Conservation (phyloP, 2,113 vertebrate genomes). For the Recurvirostra avosetta region DNA sequence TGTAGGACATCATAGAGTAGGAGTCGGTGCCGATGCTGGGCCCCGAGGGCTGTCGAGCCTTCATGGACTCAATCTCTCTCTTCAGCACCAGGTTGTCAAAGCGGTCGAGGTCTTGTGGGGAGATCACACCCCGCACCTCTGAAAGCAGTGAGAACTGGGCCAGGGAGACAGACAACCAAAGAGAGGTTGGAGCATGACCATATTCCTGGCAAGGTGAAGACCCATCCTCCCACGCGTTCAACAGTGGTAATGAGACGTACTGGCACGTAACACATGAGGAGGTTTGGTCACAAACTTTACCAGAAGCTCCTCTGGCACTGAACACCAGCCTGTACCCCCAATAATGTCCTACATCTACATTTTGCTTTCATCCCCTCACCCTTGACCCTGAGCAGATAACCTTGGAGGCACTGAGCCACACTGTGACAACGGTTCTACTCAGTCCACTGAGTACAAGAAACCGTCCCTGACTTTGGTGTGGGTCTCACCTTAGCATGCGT, state of each 20-base stretch:
- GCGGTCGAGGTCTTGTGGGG: slow-evolving; percentile 88
- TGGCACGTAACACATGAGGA: rapidly evolving
- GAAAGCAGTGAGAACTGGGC: slow-evolving; percentile 91
- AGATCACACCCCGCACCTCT: slow-evolving; percentile 86
- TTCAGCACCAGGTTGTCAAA: slow-evolving; percentile 92
- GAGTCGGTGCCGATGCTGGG: slow-evolving; percentile 70
- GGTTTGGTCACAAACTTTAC: neutral
- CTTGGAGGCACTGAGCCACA: neutral
- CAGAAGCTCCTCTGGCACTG: neutral
- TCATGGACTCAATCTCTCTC: slow-evolving; percentile 93
- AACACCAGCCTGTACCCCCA: neutral
- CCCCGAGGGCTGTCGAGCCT: slow-evolving; percentile 82
- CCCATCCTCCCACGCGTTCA: neutral
- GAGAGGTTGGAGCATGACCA: neutral
- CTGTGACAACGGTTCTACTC: neutral
- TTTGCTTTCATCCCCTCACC: neutral
- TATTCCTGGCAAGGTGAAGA: neutral
- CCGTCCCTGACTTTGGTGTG: neutral
- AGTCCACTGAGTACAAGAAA: neutral
- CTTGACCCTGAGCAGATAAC: neutral
- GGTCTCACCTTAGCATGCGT: slow-evolving; percentile 89
- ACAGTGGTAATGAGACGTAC: neutral
- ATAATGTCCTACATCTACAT: neutral
- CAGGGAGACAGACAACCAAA: neutral
- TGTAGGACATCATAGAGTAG: slow-evolving; percentile 88